Evolutionary conservation across 2,797 vertebrate species (phyloP).

Genomic region (Cynopterus sphinx): DNA sequence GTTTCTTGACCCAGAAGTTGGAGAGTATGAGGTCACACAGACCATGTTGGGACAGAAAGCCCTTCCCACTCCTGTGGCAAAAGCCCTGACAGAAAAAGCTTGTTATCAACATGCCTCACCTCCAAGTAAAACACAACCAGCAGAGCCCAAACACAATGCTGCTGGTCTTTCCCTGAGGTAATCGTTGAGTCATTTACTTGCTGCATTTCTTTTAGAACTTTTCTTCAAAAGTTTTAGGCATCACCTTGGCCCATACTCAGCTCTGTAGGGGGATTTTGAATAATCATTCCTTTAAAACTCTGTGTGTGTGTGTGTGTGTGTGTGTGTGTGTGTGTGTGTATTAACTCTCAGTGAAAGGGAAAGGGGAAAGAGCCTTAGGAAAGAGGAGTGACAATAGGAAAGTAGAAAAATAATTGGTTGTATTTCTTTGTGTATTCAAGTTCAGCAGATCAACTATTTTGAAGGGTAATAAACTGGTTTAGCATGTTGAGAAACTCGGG

Average conservation of each 20-base stretch:
- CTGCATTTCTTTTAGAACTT: not conserved
- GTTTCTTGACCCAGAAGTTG: not conserved
- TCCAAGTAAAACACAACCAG: not conserved
- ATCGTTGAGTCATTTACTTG: not conserved
- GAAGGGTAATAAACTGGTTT: not conserved
- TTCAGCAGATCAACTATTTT: slow-evolving; percentile 44
- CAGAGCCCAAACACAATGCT: not conserved
- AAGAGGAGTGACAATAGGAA: slow-evolving; percentile 2
- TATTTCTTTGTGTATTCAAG: not conserved
- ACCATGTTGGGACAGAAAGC: not conserved
- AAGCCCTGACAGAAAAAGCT: not conserved
- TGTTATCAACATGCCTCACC: not conserved
- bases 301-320: not conserved
- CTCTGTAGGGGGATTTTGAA: not conserved
- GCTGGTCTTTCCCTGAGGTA: not conserved
- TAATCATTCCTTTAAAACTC: not conserved
- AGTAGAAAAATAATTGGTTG: slow-evolving; percentile 25
- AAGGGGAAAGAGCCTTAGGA: not conserved
- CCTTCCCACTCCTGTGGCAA: not conserved
- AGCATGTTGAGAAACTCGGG: slow-evolving; percentile 49
- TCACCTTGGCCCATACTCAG: not conserved
- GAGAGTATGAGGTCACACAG: not conserved
- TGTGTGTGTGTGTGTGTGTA: not conserved
- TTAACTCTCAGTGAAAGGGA: slow-evolving; percentile 6
- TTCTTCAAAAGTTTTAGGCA: slow-evolving; percentile 5